Evolutionary conservation across 2,888 invertebrate species (phyloP).

Genomic region (Ethmia dodecea): DNA sequence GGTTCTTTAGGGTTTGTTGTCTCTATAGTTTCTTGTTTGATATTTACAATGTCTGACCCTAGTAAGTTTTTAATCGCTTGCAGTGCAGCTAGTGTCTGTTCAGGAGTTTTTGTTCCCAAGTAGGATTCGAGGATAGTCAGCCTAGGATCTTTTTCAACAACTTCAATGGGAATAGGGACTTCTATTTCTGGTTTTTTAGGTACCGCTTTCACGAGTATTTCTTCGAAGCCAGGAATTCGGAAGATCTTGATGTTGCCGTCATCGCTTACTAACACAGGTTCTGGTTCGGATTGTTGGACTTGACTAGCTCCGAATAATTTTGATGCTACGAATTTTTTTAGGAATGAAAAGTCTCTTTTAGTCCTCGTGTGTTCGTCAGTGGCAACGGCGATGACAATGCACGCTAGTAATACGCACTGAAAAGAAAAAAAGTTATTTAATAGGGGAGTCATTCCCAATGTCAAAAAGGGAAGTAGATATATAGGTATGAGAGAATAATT

Average conservation of each 20-base stretch:
- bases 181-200: slow-evolving; percentile 12
- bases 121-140: slow-evolving; percentile 26
- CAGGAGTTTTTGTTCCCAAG: slow-evolving; percentile 26
- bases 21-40: slow-evolving; percentile 11
- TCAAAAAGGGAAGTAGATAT: too few relatives aligned
- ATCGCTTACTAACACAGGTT: background rate
- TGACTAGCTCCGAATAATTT: slow-evolving; percentile 23
- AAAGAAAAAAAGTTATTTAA: too few relatives aligned
- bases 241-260: slow-evolving; percentile 22
- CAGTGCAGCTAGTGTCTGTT: slow-evolving; percentile 28
- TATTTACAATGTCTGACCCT: slow-evolving; percentile 25
- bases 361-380: slow-evolving; percentile 16
- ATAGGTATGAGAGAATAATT: too few relatives aligned
- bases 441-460: too few relatives aligned
- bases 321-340: slow-evolving; percentile 25
- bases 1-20: background rate
- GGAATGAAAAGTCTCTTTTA: slow-evolving; percentile 26
- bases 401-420: slow-evolving; percentile 35
- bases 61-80: slow-evolving; percentile 27
- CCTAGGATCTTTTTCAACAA: slow-evolving; percentile 8
- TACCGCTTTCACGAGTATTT: slow-evolving; percentile 29
- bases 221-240: slow-evolving; percentile 28
- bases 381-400: slow-evolving; percentile 22
- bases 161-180: slow-evolving; percentile 8
- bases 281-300: slow-evolving; percentile 9